Evolutionary conservation across 1,140 invertebrate genomes (phyloP).

Genomic region (Aphidius gifuensis): DNA sequence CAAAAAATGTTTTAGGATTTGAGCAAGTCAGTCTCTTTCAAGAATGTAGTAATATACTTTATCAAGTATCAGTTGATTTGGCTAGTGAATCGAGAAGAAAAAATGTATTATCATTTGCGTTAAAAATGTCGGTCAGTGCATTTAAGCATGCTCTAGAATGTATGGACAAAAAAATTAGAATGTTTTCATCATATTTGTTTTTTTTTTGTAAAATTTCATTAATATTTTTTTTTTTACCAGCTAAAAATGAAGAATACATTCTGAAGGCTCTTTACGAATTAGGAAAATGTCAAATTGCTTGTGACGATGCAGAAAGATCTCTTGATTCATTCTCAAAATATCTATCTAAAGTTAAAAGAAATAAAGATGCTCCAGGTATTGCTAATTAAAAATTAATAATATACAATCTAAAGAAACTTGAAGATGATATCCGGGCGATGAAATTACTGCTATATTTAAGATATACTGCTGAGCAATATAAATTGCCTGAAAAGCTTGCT

Average conservation of each 20-base stretch:
- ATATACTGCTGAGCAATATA: constrained; percentile 27
- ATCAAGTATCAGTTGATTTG: constrained; percentile 50
- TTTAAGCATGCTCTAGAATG: constrained; percentile 55
- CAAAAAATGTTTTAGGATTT: background rate
- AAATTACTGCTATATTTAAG: constrained; percentile 31
- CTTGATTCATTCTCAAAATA: constrained; percentile 31
- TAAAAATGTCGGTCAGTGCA: constrained; percentile 52
- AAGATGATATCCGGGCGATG: constrained; percentile 26
- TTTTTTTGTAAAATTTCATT: background rate
- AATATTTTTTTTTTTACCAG: constrained; percentile 23
- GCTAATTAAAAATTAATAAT: constrained; percentile 24
- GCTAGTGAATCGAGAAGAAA: constrained; percentile 35
- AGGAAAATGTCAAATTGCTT: constrained; percentile 28
- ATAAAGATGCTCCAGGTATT: constrained; percentile 28
- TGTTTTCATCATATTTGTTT: background rate
- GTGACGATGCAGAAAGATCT: constrained; percentile 23
- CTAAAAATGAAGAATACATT: constrained; percentile 26
- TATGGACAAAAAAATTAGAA: constrained; percentile 23
- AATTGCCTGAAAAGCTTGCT: constrained; percentile 31
- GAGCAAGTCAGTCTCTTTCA: background rate
- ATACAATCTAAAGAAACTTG: constrained; percentile 20
- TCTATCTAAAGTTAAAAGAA: constrained; percentile 28
- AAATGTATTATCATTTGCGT: constrained; percentile 46
- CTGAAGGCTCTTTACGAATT: constrained; percentile 31
- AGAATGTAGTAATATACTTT: constrained; percentile 38